Conservation (phyloP, 2,113 vertebrate species). For the Rhineura floridana region DNA sequence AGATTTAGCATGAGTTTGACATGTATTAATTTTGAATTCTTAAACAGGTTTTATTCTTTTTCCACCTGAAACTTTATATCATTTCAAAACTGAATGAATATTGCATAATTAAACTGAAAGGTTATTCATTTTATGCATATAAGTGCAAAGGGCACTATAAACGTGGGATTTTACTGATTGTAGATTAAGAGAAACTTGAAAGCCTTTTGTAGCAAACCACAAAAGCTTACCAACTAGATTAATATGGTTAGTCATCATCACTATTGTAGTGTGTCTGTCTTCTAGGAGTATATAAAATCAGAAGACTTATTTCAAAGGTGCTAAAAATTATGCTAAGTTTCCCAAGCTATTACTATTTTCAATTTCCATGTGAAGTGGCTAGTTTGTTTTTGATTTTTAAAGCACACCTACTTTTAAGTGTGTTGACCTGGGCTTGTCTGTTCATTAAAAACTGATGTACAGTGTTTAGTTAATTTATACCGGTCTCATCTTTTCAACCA, state of each 20-base stretch:
- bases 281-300: conserved; percentile 52
- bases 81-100: conserved; percentile 73
- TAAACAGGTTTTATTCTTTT: conserved; percentile 77
- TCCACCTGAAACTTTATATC: conserved; percentile 77
- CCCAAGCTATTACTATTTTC: conserved; percentile 35
- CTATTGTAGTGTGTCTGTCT: conserved; percentile 50
- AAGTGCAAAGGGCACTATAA: conserved; percentile 79
- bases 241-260: conserved; percentile 68
- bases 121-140: conserved; percentile 81
- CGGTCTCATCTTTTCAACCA: conserved; percentile 5
- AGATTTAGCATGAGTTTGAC: conserved; percentile 81
- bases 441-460: conserved; percentile 26
- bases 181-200: conserved; percentile 77
- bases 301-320: conserved; percentile 53
- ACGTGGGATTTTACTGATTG: conserved; percentile 78
- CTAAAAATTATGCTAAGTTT: conserved; percentile 44
- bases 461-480: conserved; percentile 39
- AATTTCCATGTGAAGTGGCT: conserved; percentile 43
- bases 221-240: conserved; percentile 74
- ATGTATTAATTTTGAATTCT: conserved; percentile 82
- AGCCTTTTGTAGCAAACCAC: conserved; percentile 68
- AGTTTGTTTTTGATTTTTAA: conserved; percentile 47
- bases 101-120: conserved; percentile 79
- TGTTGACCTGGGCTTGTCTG: neutral
- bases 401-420: conserved; percentile 27